Conservation (phyloP, 1,140 invertebrate genomes). For the Grapholita molesta region DNA sequence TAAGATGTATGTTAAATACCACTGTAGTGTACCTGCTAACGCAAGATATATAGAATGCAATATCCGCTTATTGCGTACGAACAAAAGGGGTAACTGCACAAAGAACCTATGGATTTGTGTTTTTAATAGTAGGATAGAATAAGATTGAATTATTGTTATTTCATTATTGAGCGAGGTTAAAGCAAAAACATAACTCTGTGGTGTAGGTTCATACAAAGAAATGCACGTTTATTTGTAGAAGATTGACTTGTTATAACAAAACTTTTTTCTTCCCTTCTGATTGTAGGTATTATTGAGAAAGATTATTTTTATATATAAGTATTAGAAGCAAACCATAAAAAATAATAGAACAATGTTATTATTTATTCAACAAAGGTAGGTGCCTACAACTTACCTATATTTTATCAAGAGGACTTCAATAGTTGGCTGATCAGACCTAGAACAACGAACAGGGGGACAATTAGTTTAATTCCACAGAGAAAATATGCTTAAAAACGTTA, state of each 20-base stretch:
- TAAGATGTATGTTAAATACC: too few relatives aligned
- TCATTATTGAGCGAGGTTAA: too few relatives aligned
- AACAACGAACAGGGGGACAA: conserved; percentile 43
- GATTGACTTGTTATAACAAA: too few relatives aligned
- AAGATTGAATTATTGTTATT: too few relatives aligned
- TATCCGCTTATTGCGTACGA: neutral
- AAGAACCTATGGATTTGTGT: neutral
- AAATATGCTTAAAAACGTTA: neutral
- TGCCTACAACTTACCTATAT: conserved; percentile 46
- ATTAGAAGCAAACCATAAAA: conserved; percentile 26
- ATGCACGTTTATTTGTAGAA: too few relatives aligned
- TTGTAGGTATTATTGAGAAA: too few relatives aligned
- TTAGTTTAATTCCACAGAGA: conserved; percentile 24
- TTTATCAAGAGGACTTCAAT: conserved; percentile 35
- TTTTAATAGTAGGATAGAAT: too few relatives aligned
- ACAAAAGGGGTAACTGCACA: neutral
- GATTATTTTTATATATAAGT: too few relatives aligned
- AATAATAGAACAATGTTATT: conserved; percentile 23
- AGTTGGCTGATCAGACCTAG: conserved; percentile 44
- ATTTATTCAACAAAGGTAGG: neutral
- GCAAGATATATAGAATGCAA: neutral
- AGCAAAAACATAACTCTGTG: too few relatives aligned
- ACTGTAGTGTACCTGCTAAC: neutral
- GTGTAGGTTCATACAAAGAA: too few relatives aligned
- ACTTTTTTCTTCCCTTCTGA: too few relatives aligned